phyloP scores from a whole-genome alignment of 1,140 invertebrate genomes.

The Xylocopa sonorina region DNA sequence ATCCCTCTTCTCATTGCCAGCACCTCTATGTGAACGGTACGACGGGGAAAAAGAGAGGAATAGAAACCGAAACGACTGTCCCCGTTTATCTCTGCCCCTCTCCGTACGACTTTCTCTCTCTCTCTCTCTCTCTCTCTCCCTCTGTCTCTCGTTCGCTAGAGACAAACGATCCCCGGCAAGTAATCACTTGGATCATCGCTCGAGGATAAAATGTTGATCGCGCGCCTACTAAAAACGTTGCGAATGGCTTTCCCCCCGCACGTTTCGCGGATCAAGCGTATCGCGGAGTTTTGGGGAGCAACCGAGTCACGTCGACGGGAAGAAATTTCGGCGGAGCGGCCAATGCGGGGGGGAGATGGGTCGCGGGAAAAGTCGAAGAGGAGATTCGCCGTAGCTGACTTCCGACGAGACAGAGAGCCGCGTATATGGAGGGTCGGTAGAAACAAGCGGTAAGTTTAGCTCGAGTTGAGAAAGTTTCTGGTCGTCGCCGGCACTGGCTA shows the following conservation, averaged over 20 bases:
- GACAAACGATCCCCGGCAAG: constrained; percentile 38
- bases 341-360: not conserved
- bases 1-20: constrained; percentile 64
- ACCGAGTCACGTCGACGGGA: not conserved
- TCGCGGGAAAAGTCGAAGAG: constrained; percentile 34
- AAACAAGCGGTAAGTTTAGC: constrained; percentile 74
- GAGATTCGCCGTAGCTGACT: constrained; percentile 53
- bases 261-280: too few species aligned
- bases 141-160: not conserved
- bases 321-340: constrained; percentile 9
- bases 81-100: constrained; percentile 27
- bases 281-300: too few species aligned
- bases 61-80: constrained; percentile 29
- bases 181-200: constrained; percentile 45
- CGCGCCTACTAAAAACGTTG: too few species aligned
- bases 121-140: not conserved
- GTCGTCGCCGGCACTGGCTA: constrained; percentile 59
- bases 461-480: constrained; percentile 68
- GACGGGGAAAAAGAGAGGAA: constrained; percentile 26
- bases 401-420: constrained; percentile 55
- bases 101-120: not conserved
- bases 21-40: constrained; percentile 55
- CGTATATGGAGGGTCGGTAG: constrained; percentile 40
- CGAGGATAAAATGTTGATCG: constrained; percentile 7
- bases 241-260: too few species aligned